A percentile compares a stretch with the other conserved stretches of the same genome.
These are phyloP conservation scores for Syritta pipiens DNA, from an alignment of 2,888 invertebrate species.

Conservation along the genomic window DNA sequence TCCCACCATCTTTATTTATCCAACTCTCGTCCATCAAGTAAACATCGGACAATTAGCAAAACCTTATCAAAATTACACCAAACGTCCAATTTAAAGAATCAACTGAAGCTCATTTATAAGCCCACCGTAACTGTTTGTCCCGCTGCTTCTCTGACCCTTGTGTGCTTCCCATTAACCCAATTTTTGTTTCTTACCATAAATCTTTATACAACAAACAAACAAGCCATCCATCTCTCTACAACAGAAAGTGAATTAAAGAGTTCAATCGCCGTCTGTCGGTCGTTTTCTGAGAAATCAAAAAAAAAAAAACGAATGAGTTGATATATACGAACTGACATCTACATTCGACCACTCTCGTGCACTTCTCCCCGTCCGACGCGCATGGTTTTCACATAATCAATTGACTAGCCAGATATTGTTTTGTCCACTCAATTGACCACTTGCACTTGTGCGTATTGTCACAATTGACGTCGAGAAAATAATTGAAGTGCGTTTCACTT, in stretches of 20 bases:
- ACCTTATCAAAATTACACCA: not conserved
- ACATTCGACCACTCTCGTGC: not conserved
- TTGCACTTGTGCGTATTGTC: slow-evolving; percentile 51
- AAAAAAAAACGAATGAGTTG: not conserved
- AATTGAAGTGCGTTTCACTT: slow-evolving; percentile 49
- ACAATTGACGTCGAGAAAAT: slow-evolving; percentile 18
- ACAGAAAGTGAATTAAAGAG: slow-evolving; percentile 39
- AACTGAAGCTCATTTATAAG: slow-evolving; percentile 14
- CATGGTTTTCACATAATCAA: slow-evolving; percentile 3
- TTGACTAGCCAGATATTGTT: not conserved
- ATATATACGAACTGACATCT: not conserved
- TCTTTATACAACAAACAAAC: not conserved
- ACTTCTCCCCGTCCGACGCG: not conserved
- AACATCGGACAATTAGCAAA: slow-evolving; percentile 14
- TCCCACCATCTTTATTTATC: no score
- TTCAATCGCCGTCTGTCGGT: no score
- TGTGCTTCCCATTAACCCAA: slow-evolving; percentile 35
- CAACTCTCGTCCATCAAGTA: no score
- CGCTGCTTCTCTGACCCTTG: slow-evolving; percentile 10
- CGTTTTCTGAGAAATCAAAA: no score
- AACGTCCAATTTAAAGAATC: no score
- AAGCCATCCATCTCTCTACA: slow-evolving; percentile 13
- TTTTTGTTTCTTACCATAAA: slow-evolving; percentile 26
- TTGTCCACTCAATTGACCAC: slow-evolving; percentile 14
- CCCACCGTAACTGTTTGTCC: not conserved